phyloP scores from a whole-genome alignment of 2,888 invertebrate species.

The Cephus rjabovi region DNA sequence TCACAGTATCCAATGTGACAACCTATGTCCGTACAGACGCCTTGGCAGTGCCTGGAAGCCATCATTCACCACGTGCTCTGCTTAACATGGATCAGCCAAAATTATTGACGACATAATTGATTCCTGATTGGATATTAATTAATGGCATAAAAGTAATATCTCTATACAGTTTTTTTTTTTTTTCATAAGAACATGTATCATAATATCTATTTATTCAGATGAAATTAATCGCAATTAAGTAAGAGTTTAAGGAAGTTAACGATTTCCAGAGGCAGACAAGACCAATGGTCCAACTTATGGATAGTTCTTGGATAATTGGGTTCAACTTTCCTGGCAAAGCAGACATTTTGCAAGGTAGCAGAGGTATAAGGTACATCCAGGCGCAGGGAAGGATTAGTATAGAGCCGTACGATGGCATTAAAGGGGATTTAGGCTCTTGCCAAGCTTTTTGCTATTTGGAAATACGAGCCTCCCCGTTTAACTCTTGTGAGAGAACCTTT shows the following conservation, averaged over 20 bases:
- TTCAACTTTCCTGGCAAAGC: neutral
- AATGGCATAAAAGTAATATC: neutral
- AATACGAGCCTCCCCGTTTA: neutral
- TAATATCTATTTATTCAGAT: neutral
- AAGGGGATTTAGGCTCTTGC: neutral
- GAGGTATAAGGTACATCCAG: neutral
- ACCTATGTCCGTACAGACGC: neutral
- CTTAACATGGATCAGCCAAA: neutral
- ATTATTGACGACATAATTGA: neutral
- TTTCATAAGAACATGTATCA: neutral
- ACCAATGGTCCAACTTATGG: neutral
- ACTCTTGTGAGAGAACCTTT: neutral
- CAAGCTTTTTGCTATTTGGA: neutral
- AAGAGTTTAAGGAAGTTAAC: neutral
- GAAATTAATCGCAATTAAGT: neutral
- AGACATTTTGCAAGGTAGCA: neutral
- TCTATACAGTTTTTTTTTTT: neutral
- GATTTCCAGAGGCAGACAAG: neutral
- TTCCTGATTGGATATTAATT: neutral
- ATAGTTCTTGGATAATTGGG: neutral
- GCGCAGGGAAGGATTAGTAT: neutral
- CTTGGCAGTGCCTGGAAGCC: neutral
- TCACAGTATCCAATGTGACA: neutral
- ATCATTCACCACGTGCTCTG: neutral
- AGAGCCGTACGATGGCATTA: neutral